These are phyloP conservation scores for Ardeotis arabs DNA, from an alignment of 2,113 vertebrate species.

Conservation along the genomic window DNA sequence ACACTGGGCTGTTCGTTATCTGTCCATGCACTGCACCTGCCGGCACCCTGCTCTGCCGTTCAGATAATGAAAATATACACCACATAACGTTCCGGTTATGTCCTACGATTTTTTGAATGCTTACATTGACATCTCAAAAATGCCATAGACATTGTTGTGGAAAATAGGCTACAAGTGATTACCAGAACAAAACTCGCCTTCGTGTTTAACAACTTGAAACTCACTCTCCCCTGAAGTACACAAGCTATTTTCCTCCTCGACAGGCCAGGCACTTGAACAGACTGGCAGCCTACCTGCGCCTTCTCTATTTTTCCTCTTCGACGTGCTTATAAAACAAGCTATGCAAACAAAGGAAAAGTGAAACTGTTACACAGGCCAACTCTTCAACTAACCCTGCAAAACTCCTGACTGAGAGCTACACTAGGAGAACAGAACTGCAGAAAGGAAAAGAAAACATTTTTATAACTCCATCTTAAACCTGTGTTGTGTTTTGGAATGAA, in stretches of 20 bases:
- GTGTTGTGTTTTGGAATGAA: neutral
- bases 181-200: neutral
- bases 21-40: fast-evolving
- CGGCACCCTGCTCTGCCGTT: neutral
- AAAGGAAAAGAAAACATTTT: neutral
- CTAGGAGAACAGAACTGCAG: neutral
- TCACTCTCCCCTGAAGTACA: neutral
- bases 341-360: neutral
- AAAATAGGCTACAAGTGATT: neutral
- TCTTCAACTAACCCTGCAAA: neutral
- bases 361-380: neutral
- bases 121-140: neutral
- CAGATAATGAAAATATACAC: neutral
- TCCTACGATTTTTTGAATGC: neutral
- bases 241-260: neutral
- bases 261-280: neutral
- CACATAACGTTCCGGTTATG: neutral
- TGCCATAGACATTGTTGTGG: fast-evolving
- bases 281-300: neutral
- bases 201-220: neutral
- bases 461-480: neutral
- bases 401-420: neutral
- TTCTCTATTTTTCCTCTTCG: neutral
- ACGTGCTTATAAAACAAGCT: neutral
- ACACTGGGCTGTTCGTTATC: fast-evolving